Evolutionary conservation across 2,113 vertebrate genomes (phyloP).

Genomic region (Zosterops lateralis): DNA sequence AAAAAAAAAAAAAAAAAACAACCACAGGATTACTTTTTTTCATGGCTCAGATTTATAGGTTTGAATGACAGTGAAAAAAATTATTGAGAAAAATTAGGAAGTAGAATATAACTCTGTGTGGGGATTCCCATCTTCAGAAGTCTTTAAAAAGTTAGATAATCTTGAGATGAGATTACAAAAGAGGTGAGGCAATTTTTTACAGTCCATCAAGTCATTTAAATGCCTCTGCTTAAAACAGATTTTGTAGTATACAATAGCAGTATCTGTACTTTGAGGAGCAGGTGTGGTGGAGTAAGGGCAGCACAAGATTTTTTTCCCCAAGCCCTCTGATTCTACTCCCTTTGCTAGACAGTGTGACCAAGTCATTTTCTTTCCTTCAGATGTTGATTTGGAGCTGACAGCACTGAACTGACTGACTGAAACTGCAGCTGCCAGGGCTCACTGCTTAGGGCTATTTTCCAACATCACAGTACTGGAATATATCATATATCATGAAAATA

Average conservation of each 20-base stretch:
- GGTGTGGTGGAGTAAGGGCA: no score
- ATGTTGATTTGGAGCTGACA: not conserved
- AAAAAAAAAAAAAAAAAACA: not conserved
- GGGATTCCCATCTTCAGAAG: not conserved
- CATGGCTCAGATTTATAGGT: not conserved
- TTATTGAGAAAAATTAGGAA: not conserved
- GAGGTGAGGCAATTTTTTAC: not conserved
- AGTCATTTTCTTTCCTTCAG: not conserved
- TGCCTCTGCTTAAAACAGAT: not conserved
- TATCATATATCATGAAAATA: not conserved
- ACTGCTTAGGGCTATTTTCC: not conserved
- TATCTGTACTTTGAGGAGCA: not conserved
- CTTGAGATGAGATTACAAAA: not conserved
- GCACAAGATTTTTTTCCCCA: not conserved
- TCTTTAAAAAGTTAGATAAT: not conserved
- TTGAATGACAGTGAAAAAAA: not conserved
- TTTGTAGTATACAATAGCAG: not conserved
- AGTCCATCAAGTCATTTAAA: not conserved
- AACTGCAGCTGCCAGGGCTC: not conserved
- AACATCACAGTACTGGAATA: not conserved
- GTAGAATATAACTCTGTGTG: not conserved
- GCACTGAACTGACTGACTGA: not conserved
- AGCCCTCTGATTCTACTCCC: not conserved
- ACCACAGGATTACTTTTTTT: not conserved
- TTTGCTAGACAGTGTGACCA: not conserved